phyloP scores from a whole-genome alignment of 1,140 invertebrate species.

The Cydia strobilella region DNA sequence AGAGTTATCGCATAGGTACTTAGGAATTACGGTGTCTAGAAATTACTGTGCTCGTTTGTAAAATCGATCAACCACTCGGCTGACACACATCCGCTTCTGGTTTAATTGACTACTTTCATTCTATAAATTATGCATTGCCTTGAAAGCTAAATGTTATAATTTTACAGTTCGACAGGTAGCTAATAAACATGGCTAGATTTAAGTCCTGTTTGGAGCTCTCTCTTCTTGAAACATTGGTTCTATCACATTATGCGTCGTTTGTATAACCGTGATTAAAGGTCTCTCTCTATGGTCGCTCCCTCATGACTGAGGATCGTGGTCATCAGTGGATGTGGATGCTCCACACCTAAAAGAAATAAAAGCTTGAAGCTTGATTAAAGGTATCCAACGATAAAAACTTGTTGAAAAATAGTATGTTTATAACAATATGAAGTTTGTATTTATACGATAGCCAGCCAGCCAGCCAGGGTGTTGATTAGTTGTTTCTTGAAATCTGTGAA shows the following conservation, averaged over 20 bases:
- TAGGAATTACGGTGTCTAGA: slow-evolving; percentile 12
- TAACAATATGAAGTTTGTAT: too few relatives aligned
- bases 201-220: slow-evolving; percentile 1
- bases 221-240: slow-evolving; percentile 1
- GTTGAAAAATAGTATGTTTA: too few relatives aligned
- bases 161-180: slow-evolving; percentile 25
- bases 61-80: background rate
- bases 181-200: slow-evolving; percentile 26
- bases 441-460: too few relatives aligned
- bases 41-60: slow-evolving; percentile 14
- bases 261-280: too few relatives aligned
- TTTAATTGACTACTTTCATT: slow-evolving; percentile 33
- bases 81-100: slow-evolving; percentile 23
- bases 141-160: slow-evolving; percentile 29
- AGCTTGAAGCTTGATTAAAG: too few relatives aligned
- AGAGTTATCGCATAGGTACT: background rate
- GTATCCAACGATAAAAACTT: too few relatives aligned
- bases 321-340: too few relatives aligned
- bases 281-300: too few relatives aligned
- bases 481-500: too few relatives aligned
- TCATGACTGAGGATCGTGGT: too few relatives aligned
- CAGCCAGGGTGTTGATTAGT: too few relatives aligned
- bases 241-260: background rate
- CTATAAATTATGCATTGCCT: slow-evolving; percentile 31
- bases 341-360: too few relatives aligned